Conservation (phyloP, 2,888 invertebrate genomes). For the Leucophora obtusa region DNA sequence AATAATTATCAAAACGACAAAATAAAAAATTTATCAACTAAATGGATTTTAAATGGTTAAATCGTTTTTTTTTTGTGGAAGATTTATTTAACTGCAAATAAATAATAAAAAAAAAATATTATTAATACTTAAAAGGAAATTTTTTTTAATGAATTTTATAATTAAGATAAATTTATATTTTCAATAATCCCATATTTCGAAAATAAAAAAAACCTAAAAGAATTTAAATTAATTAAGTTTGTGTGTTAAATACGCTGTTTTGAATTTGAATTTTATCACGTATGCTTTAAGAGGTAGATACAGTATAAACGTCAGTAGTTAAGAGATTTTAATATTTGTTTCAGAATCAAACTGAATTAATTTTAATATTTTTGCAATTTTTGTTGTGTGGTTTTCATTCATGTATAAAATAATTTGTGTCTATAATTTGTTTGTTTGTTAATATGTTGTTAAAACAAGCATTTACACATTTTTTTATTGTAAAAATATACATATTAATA, state of each 20-base stretch:
- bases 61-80: background rate
- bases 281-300: conserved; percentile 11
- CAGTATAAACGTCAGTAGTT: background rate
- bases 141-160: conserved; percentile 1
- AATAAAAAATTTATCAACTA: background rate
- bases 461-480: conserved; percentile 1
- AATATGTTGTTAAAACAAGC: conserved; percentile 1
- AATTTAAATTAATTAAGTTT: background rate
- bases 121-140: background rate
- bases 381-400: background rate
- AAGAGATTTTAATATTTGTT: conserved; percentile 26
- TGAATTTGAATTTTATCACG: conserved; percentile 34
- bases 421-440: conserved; percentile 14
- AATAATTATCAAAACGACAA: conserved; percentile 40
- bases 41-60: conserved; percentile 8
- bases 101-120: conserved; percentile 23
- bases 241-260: conserved; percentile 12
- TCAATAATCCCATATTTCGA: background rate
- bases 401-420: conserved; percentile 2
- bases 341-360: conserved; percentile 23
- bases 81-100: conserved; percentile 29
- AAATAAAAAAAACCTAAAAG: background rate
- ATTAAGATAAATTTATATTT: background rate
- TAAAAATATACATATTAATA: background rate
- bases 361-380: conserved; percentile 4